Conservation (phyloP, 2,113 vertebrate species). For the Phalacrocorax pelagicus region DNA sequence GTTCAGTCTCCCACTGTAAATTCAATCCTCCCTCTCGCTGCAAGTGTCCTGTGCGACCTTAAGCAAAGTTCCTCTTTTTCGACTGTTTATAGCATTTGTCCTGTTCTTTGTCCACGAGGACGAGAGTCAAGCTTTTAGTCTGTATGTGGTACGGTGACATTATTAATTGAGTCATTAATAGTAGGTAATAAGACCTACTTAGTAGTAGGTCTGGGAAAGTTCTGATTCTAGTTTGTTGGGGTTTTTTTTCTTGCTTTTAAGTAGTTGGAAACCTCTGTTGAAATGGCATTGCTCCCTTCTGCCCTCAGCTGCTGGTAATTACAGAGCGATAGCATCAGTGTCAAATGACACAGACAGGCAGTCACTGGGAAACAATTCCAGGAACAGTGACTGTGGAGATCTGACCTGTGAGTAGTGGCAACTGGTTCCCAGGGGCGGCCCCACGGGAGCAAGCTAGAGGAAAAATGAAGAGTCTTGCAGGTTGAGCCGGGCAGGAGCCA, state of each 20-base stretch:
- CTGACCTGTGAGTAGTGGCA: background rate
- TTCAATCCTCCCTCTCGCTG: background rate
- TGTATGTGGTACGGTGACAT: background rate
- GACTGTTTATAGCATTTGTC: background rate
- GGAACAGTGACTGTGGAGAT: background rate
- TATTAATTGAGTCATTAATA: background rate
- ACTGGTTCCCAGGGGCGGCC: background rate
- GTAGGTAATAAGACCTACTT: background rate
- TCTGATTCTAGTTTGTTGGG: background rate
- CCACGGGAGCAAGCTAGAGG: background rate
- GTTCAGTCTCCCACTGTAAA: background rate
- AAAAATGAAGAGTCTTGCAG: background rate
- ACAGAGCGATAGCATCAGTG: background rate
- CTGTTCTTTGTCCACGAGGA: background rate
- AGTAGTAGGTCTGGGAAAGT: background rate
- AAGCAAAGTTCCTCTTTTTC: background rate
- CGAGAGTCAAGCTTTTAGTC: background rate
- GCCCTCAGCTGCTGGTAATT: background rate
- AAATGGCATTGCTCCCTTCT: background rate
- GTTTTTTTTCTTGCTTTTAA: background rate
- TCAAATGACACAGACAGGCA: background rate
- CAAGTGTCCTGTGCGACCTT: background rate
- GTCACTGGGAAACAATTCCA: slow-evolving; percentile 23
- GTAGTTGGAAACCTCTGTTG: background rate
- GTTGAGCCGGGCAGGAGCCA: background rate